A percentile compares a stretch with the other conserved stretches of the same genome.
Conservation (phyloP, 1,140 invertebrate species). For the Melanaphis sacchari region DNA sequence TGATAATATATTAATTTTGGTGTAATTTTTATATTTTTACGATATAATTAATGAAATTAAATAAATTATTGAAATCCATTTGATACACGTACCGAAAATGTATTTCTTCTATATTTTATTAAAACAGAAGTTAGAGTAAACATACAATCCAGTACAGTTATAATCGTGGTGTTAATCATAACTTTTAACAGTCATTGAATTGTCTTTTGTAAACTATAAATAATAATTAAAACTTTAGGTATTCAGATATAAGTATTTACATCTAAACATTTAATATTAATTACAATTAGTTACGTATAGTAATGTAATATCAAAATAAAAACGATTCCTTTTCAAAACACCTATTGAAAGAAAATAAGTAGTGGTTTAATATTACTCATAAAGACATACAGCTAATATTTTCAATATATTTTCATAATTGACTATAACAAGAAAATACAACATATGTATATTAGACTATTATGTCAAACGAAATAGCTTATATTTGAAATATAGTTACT, state of each 20-base stretch:
- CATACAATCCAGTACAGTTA: not conserved
- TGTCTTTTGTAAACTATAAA: not conserved
- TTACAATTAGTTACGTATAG: not conserved
- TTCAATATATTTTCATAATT: not conserved
- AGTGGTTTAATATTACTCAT: not conserved
- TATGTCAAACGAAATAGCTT: not conserved
- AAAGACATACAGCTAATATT: not conserved
- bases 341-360: not conserved
- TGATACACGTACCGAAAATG: not conserved
- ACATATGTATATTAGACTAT: not conserved
- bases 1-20: not conserved
- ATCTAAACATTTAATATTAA: not conserved
- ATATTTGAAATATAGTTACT: not conserved
- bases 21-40: not conserved
- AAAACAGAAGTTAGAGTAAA: not conserved
- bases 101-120: not conserved
- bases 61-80: accelerated
- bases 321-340: not conserved
- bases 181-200: not conserved
- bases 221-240: too few relatives aligned
- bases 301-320: not conserved
- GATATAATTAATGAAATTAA: not conserved
- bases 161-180: not conserved
- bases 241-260: too few relatives aligned
- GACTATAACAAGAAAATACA: not conserved